These are phyloP conservation scores for Drosophila prostipennis DNA, from an alignment of 2,888 invertebrate species.

Conservation along the genomic window DNA sequence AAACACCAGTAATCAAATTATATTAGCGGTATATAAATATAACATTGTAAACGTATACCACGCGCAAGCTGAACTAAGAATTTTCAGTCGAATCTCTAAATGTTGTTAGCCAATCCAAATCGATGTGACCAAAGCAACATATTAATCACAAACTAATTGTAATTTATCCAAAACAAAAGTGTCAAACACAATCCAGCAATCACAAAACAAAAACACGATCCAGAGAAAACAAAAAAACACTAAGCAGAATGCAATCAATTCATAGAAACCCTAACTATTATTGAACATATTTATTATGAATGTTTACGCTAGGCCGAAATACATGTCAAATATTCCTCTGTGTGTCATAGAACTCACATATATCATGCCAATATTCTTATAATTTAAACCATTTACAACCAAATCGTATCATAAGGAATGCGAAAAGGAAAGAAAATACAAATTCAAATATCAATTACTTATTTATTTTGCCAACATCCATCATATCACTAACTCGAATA, in stretches of 20 bases:
- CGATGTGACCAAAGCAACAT: slow-evolving; percentile 51
- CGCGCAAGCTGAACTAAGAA: slow-evolving; percentile 35
- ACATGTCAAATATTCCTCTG: slow-evolving; percentile 26
- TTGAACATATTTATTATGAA: slow-evolving; percentile 38
- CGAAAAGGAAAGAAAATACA: too few species aligned
- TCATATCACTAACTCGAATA: slow-evolving; percentile 29
- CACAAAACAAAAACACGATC: slow-evolving; percentile 8
- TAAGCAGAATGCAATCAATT: slow-evolving; percentile 56
- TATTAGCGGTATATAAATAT: slow-evolving; percentile 58
- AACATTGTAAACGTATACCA: slow-evolving; percentile 53
- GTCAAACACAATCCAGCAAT: slow-evolving; percentile 26
- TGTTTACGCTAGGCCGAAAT: slow-evolving; percentile 24
- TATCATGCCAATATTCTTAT: slow-evolving; percentile 1
- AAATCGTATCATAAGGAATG: slow-evolving; percentile 6
- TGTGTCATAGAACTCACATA: slow-evolving; percentile 19
- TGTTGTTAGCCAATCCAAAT: slow-evolving; percentile 65
- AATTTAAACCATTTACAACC: slow-evolving; percentile 35
- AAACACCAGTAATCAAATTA: slow-evolving; percentile 72
- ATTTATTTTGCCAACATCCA: slow-evolving; percentile 7
- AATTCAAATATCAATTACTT: not conserved
- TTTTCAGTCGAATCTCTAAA: slow-evolving; percentile 61
- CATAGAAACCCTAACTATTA: slow-evolving; percentile 27
- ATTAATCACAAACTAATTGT: slow-evolving; percentile 37
- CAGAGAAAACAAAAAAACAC: slow-evolving; percentile 16
- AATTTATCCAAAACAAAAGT: slow-evolving; percentile 36